Evolutionary conservation across 2,113 vertebrate genomes (phyloP), one percentile per base, ranked within the genome.

Genomic region (Actenoides lindsayi): DNA sequence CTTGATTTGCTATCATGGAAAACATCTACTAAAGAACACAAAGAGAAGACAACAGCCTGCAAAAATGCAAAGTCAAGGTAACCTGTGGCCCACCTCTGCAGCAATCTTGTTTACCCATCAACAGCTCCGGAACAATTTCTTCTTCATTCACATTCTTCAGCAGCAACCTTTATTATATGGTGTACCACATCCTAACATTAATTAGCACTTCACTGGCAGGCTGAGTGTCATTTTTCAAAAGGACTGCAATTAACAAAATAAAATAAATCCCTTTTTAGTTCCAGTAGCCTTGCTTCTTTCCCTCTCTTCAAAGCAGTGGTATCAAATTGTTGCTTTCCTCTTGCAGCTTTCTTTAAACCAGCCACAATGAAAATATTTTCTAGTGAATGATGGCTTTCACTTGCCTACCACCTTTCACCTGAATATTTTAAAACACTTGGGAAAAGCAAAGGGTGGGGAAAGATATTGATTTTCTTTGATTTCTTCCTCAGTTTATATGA

Each of bases 81-180:
- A 96, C 62, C 70, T 89, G 85, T 9, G 28, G 87, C 95, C 87
- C 89, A 95, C 91, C 70, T 94, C 73, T 75, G 42, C 80, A 80
- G 59, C 86, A 92, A 93, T 87, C 95, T 97, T 97, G 94, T 97
- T 96, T 95, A 94, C 87, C 90, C 77, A 96, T 97, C 97, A 96
- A 75, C 90, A 87, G 42, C 73, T 76, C 54, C 23, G 86, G 76
- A 95, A 67, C 60, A 69, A 84, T 80, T 75, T 81, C 81, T 78
- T 18, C 78, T 86, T 87, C 74, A 57, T 87, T 77, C 81, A 44
- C 87, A 95, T 94, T 93, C 91, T 86, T 96, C 79, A 92, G 44
- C 39, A 94, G 73, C 85, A 93, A 39, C 51, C 89, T 90, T 96
- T 71, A 94, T 94, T 96, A 81, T 28, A 92, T 20, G 69, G 90